phyloP scores from a whole-genome alignment of 2,797 vertebrate genomes.

The Parotocinclus haroldoi region DNA sequence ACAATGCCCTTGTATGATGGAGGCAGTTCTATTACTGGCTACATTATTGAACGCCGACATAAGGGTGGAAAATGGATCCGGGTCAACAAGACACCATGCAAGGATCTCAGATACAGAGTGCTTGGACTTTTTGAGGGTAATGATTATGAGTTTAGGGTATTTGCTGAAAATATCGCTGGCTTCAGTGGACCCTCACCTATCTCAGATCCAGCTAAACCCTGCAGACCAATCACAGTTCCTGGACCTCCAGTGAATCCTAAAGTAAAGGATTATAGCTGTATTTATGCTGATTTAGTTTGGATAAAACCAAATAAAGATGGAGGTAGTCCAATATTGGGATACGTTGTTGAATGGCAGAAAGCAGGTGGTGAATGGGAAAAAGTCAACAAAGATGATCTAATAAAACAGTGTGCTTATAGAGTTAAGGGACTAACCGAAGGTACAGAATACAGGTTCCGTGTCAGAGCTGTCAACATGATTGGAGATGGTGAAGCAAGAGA shows the following conservation, averaged over 20 bases:
- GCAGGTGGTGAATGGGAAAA: constrained; percentile 84
- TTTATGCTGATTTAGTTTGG: constrained; percentile 92
- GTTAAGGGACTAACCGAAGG: constrained; percentile 89
- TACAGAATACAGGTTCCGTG: constrained; percentile 88
- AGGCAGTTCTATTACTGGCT: constrained; percentile 91
- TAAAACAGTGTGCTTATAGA: constrained; percentile 86
- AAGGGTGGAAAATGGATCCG: constrained; percentile 95
- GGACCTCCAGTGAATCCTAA: constrained; percentile 93
- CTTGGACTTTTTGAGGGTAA: constrained; percentile 93
- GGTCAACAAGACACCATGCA: constrained; percentile 90
- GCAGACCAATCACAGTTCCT: constrained; percentile 87
- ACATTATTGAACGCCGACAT: constrained; percentile 93
- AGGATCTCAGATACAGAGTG: constrained; percentile 87
- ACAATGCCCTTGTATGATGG: constrained; percentile 92
- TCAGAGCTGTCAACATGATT: constrained; percentile 90
- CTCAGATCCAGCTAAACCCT: constrained; percentile 91
- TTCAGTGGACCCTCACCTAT: constrained; percentile 89
- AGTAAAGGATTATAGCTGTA: constrained; percentile 92
- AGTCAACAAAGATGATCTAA: constrained; percentile 89
- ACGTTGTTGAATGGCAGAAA: constrained; percentile 91
- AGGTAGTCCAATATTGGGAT: constrained; percentile 93
- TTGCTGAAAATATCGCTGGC: constrained; percentile 95
- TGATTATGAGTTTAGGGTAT: constrained; percentile 96
- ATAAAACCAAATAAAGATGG: constrained; percentile 92
- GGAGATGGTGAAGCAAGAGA: constrained; percentile 94